Evolutionary conservation across 2,888 invertebrate genomes (phyloP), one percentile per base, ranked within the genome.

Genomic region (Pseudococcus viburni): DNA sequence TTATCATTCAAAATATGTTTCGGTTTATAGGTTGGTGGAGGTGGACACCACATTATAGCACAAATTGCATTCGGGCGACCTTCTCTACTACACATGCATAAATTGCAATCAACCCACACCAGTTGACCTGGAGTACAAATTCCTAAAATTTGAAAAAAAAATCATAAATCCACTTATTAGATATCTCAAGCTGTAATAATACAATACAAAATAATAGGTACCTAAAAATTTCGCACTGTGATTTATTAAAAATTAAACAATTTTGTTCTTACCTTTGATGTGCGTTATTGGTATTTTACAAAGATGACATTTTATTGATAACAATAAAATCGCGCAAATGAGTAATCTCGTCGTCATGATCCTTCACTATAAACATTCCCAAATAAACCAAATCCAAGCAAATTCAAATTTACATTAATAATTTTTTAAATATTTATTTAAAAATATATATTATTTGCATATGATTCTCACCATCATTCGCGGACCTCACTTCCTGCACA

Each of bases 11-110:
- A 55, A 83, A 80, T 26, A 48, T 88, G 48, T n/a, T 48, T 80
- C 11, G 77, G 59, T 88, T 88, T 88, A 51, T 39, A 51, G 80
- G 88, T 83, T 42, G 80, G 88, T 12, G 88, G 88, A 12, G 90
- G 90, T 39, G 90, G 90, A 88, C 90, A 90, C 90, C 90, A 90
- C 90, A 90, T 90, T 22, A 88, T 89, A 46, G 90, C 90, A 55
- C 90, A 90, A 83, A 90, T 89, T 51, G 88, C 77, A 88, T 90
- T 90, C 3, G 90, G 90, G 68, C 89, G 89, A 12, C 90, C 90
- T 84, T 90, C 89, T 48, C 89, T 89, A 48, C 90, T 90, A 89
- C 90, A 90, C 11, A 90, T 90, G 89, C 90, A 90, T 15, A 90
- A 88, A 87, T 90, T 90, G 64, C 90, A 90, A 42, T 90, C 89